phyloP scores from a whole-genome alignment of 2,888 invertebrate genomes.

The Entomobrya multifasciata region DNA sequence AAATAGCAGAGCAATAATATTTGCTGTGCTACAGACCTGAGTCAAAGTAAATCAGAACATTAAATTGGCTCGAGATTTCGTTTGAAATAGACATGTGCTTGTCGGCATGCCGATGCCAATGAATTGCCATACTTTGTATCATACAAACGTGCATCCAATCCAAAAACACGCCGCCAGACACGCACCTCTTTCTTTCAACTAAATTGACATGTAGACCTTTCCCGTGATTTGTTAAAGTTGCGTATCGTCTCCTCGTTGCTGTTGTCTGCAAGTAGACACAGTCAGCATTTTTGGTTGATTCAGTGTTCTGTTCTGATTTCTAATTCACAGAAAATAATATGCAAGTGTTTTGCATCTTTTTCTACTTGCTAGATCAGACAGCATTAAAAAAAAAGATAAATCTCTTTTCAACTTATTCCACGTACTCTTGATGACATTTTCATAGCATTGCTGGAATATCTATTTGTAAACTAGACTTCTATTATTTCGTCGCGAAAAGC shows the following conservation, averaged over 20 bases:
- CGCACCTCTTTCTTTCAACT: background rate
- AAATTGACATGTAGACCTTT: constrained; percentile 1
- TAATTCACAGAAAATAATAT: background rate
- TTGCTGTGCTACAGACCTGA: too few relatives aligned
- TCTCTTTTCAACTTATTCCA: too few relatives aligned
- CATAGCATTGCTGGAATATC: too few relatives aligned
- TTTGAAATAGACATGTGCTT: constrained; percentile 29
- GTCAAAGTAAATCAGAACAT: constrained; percentile 39
- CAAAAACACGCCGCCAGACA: background rate
- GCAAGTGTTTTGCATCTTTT: background rate
- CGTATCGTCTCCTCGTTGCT: background rate
- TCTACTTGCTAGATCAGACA: constrained; percentile 6
- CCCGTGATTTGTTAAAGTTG: background rate
- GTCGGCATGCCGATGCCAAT: too few relatives aligned
- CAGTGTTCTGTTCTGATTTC: too few relatives aligned
- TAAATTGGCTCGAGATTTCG: constrained; percentile 39
- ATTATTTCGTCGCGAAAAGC: too few relatives aligned
- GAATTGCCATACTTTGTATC: too few relatives aligned
- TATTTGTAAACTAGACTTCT: too few relatives aligned
- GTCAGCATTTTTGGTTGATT: too few relatives aligned
- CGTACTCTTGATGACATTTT: too few relatives aligned
- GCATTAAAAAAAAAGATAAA: constrained; percentile 17
- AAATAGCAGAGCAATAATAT: too few relatives aligned
- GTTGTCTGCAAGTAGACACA: background rate
- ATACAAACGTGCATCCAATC: background rate